Conservation (phyloP, 2,797 vertebrate species). For the Gymnoscopelus braueri region DNA sequence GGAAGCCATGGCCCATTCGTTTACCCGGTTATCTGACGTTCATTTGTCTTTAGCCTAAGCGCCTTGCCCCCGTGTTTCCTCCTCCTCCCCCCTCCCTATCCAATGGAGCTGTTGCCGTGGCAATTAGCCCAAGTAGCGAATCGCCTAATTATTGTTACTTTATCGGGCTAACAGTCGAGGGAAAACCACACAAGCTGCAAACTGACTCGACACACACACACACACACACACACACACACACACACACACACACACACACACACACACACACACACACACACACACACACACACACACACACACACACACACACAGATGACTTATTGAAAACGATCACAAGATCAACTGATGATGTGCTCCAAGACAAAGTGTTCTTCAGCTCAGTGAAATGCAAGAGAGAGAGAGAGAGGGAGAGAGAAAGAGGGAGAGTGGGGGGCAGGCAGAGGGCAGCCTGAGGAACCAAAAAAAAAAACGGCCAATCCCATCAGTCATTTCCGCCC, state of each 20-base stretch:
- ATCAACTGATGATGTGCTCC: constrained; percentile 45
- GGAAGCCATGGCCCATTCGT: constrained; percentile 4
- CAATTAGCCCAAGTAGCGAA: constrained; percentile 66
- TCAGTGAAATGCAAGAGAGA: constrained; percentile 6
- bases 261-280: too few species aligned
- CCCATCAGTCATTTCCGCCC: constrained; percentile 51
- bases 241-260: constrained; percentile 6
- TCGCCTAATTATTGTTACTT: constrained; percentile 62
- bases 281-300: background rate
- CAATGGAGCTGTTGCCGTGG: constrained; percentile 51
- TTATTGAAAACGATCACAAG: constrained; percentile 55
- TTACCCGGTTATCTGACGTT: constrained; percentile 32
- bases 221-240: background rate
- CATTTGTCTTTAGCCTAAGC: constrained; percentile 32
- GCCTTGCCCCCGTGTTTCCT: constrained; percentile 57
- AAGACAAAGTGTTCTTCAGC: constrained; percentile 1
- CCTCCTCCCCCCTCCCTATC: constrained; percentile 27
- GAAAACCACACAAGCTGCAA: constrained; percentile 29
- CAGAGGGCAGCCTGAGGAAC: background rate
- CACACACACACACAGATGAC: constrained; percentile 31
- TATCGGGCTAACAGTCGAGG: constrained; percentile 46
- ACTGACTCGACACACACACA: constrained; percentile 6
- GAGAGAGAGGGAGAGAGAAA: background rate
- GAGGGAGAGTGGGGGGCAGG: constrained; percentile 20
- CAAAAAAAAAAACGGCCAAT: constrained; percentile 45